phyloP scores from a whole-genome alignment of 2,797 vertebrate species.

The Protonibea diacanthus region DNA sequence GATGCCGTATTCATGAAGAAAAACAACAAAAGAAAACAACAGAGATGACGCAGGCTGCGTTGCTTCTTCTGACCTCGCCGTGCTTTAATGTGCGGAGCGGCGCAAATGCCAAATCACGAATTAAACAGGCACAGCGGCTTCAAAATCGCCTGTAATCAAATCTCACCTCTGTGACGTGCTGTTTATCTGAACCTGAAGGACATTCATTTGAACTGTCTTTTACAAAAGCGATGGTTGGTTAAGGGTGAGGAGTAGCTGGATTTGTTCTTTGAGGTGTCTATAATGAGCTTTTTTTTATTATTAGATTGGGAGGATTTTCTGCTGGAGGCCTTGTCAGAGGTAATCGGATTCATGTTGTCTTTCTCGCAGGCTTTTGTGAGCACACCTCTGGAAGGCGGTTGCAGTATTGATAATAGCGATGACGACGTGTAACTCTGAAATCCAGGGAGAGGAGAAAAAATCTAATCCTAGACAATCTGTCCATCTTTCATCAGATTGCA shows the following conservation, averaged over 20 bases:
- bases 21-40: slow-evolving; percentile 8
- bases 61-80: slow-evolving; percentile 23
- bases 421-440: slow-evolving; percentile 32
- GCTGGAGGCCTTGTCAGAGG: slow-evolving; percentile 54
- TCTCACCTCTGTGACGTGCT: slow-evolving; percentile 32
- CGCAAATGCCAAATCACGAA: slow-evolving; percentile 44
- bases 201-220: slow-evolving; percentile 18
- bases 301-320: slow-evolving; percentile 62
- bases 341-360: slow-evolving; percentile 68
- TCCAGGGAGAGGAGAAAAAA: slow-evolving; percentile 4
- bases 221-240: slow-evolving; percentile 7
- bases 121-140: slow-evolving; percentile 13
- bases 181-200: slow-evolving; percentile 6
- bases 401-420: slow-evolving; percentile 60
- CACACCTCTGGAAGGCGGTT: slow-evolving; percentile 36
- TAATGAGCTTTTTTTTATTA: slow-evolving; percentile 58
- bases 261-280: slow-evolving; percentile 33
- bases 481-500: slow-evolving; percentile 4
- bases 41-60: slow-evolving; percentile 10
- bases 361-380: slow-evolving; percentile 53
- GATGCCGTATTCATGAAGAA: not conserved
- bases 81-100: slow-evolving; percentile 17
- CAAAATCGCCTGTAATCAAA: slow-evolving; percentile 30
- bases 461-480: slow-evolving; percentile 18
- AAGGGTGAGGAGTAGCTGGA: slow-evolving; percentile 1